phyloP scores from a whole-genome alignment of 37 sponge, comb jelly and placozoan genomes.

The Hexactinellida sp. region DNA sequence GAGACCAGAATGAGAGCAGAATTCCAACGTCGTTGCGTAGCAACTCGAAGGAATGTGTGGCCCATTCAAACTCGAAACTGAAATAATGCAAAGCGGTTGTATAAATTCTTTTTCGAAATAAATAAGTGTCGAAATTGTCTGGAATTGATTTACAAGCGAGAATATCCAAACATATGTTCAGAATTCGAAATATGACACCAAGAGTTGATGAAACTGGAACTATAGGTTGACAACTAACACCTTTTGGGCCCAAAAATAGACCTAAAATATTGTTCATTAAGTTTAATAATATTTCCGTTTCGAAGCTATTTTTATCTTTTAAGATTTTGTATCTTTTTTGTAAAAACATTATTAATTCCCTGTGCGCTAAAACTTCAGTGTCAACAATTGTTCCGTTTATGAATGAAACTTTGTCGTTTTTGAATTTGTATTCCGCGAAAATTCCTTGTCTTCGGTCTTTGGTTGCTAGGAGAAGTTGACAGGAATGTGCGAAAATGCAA shows the following conservation, averaged over 20 bases:
- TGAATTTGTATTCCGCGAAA: not conserved
- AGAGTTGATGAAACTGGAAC: not conserved
- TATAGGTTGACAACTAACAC: not conserved
- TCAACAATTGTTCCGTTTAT: not conserved
- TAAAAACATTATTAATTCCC: not conserved
- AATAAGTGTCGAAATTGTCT: not conserved
- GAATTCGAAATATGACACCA: not conserved
- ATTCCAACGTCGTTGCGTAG: not conserved
- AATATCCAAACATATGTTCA: not conserved
- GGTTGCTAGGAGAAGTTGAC: conserved; percentile 7
- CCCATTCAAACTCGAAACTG: not conserved
- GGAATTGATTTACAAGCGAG: not conserved
- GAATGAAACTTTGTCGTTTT: not conserved
- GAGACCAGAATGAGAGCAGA: not conserved
- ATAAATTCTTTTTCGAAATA: not conserved
- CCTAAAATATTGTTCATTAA: not conserved
- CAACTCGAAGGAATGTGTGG: not conserved
- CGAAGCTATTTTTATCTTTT: not conserved
- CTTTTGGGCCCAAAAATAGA: not conserved
- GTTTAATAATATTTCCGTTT: not conserved
- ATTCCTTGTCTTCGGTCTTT: not conserved
- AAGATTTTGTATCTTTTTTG: not conserved
- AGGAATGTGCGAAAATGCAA: not conserved
- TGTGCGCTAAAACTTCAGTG: not conserved
- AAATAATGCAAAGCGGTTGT: not conserved